phyloP scores from a whole-genome alignment of 1,140 invertebrate species.

The Apis florea region DNA sequence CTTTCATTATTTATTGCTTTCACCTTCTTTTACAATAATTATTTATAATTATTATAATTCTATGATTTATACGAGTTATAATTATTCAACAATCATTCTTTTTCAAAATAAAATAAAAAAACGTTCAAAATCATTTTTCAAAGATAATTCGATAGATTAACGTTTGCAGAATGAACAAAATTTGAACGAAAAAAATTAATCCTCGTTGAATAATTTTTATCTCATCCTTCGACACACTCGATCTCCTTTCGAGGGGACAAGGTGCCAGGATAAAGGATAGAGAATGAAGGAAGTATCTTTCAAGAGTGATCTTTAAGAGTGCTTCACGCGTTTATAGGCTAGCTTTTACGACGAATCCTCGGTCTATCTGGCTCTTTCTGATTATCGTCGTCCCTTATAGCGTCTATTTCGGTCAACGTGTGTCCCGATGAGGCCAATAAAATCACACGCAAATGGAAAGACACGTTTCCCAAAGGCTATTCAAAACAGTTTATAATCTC shows the following conservation, averaged over 20 bases:
- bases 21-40: no score
- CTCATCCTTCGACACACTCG: constrained; percentile 43
- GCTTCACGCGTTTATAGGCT: constrained; percentile 53
- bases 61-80: no score
- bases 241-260: constrained; percentile 46
- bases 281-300: constrained; percentile 49
- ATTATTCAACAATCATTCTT: no score
- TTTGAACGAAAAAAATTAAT: background rate
- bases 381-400: constrained; percentile 54
- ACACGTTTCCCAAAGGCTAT: background rate
- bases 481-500: background rate
- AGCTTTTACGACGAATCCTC: constrained; percentile 58
- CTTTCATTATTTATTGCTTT: no score
- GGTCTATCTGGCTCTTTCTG: constrained; percentile 50
- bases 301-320: constrained; percentile 53
- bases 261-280: constrained; percentile 57
- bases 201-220: constrained; percentile 46
- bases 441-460: constrained; percentile 20
- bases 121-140: no score
- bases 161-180: no score
- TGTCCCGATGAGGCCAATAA: constrained; percentile 14
- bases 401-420: background rate
- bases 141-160: no score
- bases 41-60: no score
- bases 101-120: no score